Evolutionary conservation across 2,113 vertebrate species (phyloP).

Genomic region (Stomatorhinus ivindoensis): DNA sequence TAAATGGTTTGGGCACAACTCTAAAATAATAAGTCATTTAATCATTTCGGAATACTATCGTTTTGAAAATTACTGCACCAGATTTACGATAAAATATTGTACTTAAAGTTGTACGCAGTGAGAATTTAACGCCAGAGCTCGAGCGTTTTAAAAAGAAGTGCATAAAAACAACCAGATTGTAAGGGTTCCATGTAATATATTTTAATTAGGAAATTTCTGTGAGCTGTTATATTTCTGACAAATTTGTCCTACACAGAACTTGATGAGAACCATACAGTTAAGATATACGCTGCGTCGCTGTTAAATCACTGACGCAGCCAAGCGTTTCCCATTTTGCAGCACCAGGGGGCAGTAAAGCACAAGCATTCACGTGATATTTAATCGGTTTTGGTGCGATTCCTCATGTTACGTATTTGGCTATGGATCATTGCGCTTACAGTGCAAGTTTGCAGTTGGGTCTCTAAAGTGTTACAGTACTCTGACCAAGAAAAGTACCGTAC

Average conservation of each 20-base stretch:
- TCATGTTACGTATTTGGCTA: not conserved
- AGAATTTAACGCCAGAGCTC: not conserved
- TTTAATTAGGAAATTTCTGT: not conserved
- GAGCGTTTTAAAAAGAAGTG: not conserved
- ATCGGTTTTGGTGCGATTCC: not conserved
- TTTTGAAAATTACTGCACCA: not conserved
- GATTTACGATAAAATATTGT: not conserved
- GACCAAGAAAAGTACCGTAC: not conserved
- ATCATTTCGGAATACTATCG: not conserved
- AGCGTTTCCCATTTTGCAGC: not conserved
- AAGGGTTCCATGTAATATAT: not conserved
- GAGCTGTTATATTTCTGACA: not conserved
- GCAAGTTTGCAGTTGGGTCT: not conserved
- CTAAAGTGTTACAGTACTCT: not conserved
- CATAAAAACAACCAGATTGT: not conserved
- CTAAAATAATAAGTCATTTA: not conserved
- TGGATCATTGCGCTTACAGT: not conserved
- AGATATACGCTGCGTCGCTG: not conserved
- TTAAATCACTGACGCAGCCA: not conserved
- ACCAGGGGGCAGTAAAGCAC: not conserved
- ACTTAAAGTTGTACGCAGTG: not conserved
- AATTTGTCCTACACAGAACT: not conserved
- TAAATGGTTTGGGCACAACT: not conserved
- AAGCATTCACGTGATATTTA: not conserved
- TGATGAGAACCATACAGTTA: not conserved